Conservation (phyloP, 2,113 vertebrate genomes). For the Alethe diademata region DNA sequence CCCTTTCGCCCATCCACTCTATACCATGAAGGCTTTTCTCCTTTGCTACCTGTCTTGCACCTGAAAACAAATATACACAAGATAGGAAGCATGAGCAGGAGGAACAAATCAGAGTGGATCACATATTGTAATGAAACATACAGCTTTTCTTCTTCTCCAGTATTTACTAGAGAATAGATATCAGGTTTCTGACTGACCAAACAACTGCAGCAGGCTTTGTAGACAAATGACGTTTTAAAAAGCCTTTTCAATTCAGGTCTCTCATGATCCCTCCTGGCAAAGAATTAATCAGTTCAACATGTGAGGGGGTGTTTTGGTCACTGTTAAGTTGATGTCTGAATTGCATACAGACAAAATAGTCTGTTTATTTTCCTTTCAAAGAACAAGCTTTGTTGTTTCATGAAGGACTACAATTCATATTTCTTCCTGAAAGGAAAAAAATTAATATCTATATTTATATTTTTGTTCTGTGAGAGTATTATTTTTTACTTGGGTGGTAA, state of each 20-base stretch:
- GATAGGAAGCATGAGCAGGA: background rate
- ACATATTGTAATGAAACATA: background rate
- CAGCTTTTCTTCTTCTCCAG: background rate
- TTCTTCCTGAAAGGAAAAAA: background rate
- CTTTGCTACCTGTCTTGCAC: background rate
- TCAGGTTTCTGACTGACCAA: background rate
- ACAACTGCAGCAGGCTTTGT: background rate
- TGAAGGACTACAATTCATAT: background rate
- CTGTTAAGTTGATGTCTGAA: background rate
- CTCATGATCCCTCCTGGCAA: background rate
- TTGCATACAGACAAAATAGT: background rate
- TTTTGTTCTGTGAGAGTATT: background rate
- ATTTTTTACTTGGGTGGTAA: background rate
- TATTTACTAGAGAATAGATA: background rate
- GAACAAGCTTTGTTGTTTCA: background rate
- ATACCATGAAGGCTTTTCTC: background rate
- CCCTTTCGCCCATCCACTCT: fast-evolving
- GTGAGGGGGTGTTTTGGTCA: background rate
- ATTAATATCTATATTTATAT: background rate
- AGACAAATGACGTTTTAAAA: background rate
- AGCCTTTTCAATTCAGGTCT: background rate
- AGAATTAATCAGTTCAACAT: conserved; percentile 43
- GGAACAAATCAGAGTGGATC: background rate
- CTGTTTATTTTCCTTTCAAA: conserved; percentile 26
- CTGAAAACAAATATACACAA: background rate